Evolutionary conservation across 2,797 vertebrate species (phyloP).

Genomic region (Todus mexicanus): DNA sequence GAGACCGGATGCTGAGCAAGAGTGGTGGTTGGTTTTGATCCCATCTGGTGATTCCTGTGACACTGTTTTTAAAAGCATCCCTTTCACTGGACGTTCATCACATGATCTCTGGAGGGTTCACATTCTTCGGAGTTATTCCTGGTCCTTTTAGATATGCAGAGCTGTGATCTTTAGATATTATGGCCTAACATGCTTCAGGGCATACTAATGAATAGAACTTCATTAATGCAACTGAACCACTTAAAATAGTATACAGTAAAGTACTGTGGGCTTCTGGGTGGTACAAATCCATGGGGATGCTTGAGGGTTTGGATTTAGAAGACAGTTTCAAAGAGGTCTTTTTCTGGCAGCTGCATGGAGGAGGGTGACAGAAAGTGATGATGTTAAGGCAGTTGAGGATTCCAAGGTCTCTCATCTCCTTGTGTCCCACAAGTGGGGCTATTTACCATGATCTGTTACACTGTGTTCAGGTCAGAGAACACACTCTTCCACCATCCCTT

Average conservation of each 20-base stretch:
- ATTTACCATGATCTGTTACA: fast-evolving
- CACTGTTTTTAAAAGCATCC: neutral
- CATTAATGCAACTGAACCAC: neutral
- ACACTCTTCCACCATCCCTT: neutral
- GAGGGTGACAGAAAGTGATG: conserved; percentile 4
- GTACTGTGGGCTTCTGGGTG: neutral
- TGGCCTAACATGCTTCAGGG: neutral
- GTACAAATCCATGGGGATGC: neutral
- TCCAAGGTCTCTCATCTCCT: neutral
- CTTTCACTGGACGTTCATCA: neutral
- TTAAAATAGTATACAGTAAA: neutral
- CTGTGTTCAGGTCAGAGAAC: neutral
- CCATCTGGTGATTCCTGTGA: neutral
- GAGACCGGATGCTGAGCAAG: neutral
- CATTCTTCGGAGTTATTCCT: conserved; percentile 5
- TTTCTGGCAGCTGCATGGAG: neutral
- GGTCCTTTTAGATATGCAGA: neutral
- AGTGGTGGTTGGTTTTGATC: neutral
- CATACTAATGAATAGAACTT: neutral
- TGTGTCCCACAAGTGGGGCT: neutral
- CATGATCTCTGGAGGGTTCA: neutral
- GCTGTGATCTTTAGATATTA: neutral
- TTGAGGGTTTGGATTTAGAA: neutral
- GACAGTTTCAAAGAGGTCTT: neutral
- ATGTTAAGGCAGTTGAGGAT: neutral